Conservation (phyloP, 2,113 vertebrate species). For the Erythrocercus mccallii region DNA sequence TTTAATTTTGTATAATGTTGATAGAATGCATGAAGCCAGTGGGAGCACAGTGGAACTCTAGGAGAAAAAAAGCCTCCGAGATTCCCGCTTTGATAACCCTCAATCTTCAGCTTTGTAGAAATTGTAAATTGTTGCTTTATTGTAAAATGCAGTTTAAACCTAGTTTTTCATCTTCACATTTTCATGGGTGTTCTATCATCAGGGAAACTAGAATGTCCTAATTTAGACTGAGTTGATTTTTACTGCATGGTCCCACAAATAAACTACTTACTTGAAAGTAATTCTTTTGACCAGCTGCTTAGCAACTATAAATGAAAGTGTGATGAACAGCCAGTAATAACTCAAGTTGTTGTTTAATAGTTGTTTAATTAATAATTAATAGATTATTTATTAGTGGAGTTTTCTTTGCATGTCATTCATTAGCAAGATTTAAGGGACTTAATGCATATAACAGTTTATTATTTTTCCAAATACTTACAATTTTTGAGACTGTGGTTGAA, state of each 20-base stretch:
- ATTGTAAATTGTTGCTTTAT: neutral
- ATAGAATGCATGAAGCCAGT: neutral
- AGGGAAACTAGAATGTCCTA: neutral
- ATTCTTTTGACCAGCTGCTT: neutral
- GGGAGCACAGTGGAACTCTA: neutral
- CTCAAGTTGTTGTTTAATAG: neutral
- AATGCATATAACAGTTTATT: neutral
- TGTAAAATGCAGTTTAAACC: neutral
- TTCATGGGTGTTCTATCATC: rapidly evolving
- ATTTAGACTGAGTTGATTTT: neutral
- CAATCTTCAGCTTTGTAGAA: neutral
- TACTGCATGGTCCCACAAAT: neutral
- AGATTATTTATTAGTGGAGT: neutral
- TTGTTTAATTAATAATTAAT: neutral
- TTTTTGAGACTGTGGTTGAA: neutral
- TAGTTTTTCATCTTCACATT: neutral
- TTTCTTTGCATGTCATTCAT: neutral
- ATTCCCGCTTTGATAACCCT: neutral
- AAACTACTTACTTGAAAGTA: neutral
- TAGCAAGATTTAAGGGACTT: neutral
- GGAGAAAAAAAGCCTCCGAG: neutral
- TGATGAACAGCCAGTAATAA: neutral
- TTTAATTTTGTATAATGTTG: neutral
- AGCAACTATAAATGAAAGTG: neutral
- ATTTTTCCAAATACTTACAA: neutral